A percentile compares a stretch with the other conserved stretches of the same genome.
phyloP scores from a whole-genome alignment of 2,888 invertebrate species.

The Gymnosoma rotundatum region DNA sequence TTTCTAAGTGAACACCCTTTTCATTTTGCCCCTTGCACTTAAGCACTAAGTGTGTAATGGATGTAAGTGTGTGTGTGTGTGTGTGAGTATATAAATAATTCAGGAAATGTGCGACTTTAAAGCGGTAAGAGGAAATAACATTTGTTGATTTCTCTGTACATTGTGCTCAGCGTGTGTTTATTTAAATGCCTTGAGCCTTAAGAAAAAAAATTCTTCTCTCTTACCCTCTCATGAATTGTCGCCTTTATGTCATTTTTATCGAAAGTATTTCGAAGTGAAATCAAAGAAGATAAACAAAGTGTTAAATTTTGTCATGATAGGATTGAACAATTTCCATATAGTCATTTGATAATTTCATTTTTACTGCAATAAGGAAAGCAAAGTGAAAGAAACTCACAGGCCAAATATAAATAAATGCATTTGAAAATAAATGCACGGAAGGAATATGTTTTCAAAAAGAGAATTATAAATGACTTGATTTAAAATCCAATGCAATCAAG shows the following conservation, averaged over 20 bases:
- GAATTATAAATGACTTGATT: too few relatives aligned
- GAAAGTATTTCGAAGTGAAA: neutral
- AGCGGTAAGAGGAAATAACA: constrained; percentile 53
- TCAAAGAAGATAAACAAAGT: neutral
- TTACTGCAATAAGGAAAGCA: constrained; percentile 8
- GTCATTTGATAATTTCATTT: constrained; percentile 54
- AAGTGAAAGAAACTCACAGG: neutral
- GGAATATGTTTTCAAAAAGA: too few relatives aligned
- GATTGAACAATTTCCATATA: constrained; percentile 60
- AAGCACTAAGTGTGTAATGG: neutral
- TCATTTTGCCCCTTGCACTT: neutral
- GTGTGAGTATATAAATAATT: constrained; percentile 8
- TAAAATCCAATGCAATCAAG: too few relatives aligned
- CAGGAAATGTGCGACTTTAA: constrained; percentile 53
- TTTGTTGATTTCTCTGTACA: constrained; percentile 58
- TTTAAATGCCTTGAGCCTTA: constrained; percentile 31
- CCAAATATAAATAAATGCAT: neutral
- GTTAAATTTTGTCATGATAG: constrained; percentile 40
- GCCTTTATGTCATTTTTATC: neutral
- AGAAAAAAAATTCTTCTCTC: neutral
- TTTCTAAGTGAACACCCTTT: constrained; percentile 17
- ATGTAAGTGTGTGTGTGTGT: neutral
- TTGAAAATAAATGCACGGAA: too few relatives aligned
- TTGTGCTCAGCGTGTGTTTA: constrained; percentile 3
- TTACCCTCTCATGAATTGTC: neutral